Evolutionary conservation across 1,140 invertebrate genomes (phyloP).

Genomic region (Penaeus indicus): DNA sequence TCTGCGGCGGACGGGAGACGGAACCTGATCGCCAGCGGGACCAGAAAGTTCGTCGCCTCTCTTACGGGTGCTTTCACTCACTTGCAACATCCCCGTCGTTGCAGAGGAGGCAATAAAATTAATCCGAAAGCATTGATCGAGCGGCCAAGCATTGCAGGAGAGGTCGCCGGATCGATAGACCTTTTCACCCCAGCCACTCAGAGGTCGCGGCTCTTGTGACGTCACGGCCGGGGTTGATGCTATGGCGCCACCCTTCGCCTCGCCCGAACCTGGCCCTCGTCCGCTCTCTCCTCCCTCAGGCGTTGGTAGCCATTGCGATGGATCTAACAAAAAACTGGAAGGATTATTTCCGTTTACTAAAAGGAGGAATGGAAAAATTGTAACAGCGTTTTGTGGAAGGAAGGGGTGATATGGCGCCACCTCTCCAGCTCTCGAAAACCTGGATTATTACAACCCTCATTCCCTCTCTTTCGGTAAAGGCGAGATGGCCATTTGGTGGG

Average conservation of each 20-base stretch:
- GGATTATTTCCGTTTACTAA: too few relatives aligned
- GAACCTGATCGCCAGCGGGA: background rate
- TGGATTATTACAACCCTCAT: too few relatives aligned
- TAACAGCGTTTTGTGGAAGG: too few relatives aligned
- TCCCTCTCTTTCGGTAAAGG: too few relatives aligned
- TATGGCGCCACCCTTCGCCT: slow-evolving; percentile 40
- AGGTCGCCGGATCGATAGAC: slow-evolving; percentile 62
- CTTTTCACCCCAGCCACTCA: slow-evolving; percentile 65
- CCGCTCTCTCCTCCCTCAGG: too few relatives aligned
- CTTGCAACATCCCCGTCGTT: background rate
- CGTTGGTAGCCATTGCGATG: too few relatives aligned
- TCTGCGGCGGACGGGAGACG: background rate
- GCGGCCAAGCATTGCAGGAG: slow-evolving; percentile 43
- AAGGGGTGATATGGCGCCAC: too few relatives aligned
- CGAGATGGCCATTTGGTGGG: too few relatives aligned
- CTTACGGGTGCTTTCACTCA: background rate
- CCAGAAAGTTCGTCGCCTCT: background rate
- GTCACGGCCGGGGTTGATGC: slow-evolving; percentile 38
- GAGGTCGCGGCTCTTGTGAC: slow-evolving; percentile 59
- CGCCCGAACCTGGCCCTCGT: background rate
- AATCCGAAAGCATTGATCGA: slow-evolving; percentile 36
- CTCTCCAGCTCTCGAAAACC: too few relatives aligned
- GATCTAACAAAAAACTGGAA: too few relatives aligned
- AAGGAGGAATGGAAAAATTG: too few relatives aligned
- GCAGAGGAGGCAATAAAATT: slow-evolving; percentile 10